These are phyloP conservation scores for Ginglymostoma cirratum DNA, from an alignment of 2,113 vertebrate genomes.

Conservation along the genomic window DNA sequence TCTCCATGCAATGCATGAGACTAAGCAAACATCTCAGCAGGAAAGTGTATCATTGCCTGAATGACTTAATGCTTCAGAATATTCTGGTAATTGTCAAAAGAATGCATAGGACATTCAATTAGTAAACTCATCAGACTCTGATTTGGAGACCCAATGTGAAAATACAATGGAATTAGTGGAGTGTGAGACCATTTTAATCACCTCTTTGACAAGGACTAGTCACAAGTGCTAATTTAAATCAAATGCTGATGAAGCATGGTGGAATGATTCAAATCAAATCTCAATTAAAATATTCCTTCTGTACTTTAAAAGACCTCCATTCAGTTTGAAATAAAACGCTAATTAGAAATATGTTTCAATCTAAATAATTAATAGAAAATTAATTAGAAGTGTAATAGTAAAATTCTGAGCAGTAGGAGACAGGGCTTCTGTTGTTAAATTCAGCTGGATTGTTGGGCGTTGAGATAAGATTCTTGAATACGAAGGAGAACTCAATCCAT, in stretches of 20 bases:
- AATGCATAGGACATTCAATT: constrained; percentile 30
- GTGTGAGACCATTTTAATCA: constrained; percentile 23
- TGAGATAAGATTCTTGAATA: background rate
- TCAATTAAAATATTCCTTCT: constrained; percentile 35
- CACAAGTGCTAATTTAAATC: constrained; percentile 36
- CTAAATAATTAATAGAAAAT: constrained; percentile 31
- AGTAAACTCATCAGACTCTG: constrained; percentile 14
- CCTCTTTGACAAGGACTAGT: constrained; percentile 27
- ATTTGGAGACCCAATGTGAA: constrained; percentile 5
- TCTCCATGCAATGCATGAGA: background rate
- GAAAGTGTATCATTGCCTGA: background rate
- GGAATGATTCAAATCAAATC: background rate
- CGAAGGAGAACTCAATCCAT: background rate
- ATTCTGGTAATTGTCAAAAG: constrained; percentile 30
- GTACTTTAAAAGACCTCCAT: background rate
- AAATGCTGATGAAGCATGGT: background rate
- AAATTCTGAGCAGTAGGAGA: background rate
- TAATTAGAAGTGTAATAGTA: background rate
- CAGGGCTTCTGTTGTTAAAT: background rate
- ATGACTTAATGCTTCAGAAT: constrained; percentile 18
- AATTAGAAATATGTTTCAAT: constrained; percentile 27
- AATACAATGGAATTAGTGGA: constrained; percentile 35
- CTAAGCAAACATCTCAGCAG: background rate
- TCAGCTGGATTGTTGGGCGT: no score
- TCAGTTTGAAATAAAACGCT: constrained; percentile 33